phyloP scores from a whole-genome alignment of 2,113 vertebrate genomes.

The Sus scrofa region T2T-Sscrofa CM000814.6:14491501-14492000 shows the following conservation, averaged over 20 bases:
- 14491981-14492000: not conserved
- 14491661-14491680: not conserved
- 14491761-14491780: slow-evolving; percentile 1
- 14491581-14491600: slow-evolving; percentile 63
- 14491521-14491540: not conserved
- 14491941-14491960: not conserved
- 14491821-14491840: not conserved
- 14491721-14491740: not conserved
- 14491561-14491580: not conserved
- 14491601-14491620: not conserved
- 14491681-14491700: not conserved
- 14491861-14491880: slow-evolving; percentile 76
- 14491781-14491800: not conserved
- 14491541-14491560: not conserved
- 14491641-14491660: not conserved
- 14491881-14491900: not conserved
- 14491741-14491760: slow-evolving; percentile 40
- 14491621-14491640: not conserved
- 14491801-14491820: not conserved
- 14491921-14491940: not conserved
- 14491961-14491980: slow-evolving; percentile 45
- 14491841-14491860: slow-evolving; percentile 56
- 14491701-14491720: slow-evolving; percentile 51
- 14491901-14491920: not conserved
- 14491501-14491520: not conserved